These are phyloP conservation scores for Paraplagusia blochii DNA, from an alignment of 2,113 vertebrate genomes.

Conservation along the genomic window DNA sequence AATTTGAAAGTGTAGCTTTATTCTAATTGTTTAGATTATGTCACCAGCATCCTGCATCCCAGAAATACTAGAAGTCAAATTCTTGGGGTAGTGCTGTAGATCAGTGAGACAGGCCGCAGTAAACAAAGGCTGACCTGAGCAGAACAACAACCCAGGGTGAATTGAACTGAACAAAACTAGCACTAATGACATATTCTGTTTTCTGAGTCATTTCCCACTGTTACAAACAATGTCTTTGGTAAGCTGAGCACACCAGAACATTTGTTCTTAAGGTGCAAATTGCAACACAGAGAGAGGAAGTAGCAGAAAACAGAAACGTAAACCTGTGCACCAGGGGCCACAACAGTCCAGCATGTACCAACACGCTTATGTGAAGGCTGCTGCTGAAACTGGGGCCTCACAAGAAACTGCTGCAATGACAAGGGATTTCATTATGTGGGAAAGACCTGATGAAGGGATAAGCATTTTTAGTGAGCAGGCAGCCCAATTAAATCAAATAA, in stretches of 20 bases:
- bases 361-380: conserved; percentile 34
- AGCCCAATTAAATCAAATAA: not conserved
- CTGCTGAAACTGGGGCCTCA: conserved; percentile 3
- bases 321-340: conserved; percentile 3
- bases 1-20: too few relatives aligned
- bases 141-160: too few relatives aligned
- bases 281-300: not conserved
- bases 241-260: fast-evolving
- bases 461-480: not conserved
- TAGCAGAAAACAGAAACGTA: conserved; percentile 20
- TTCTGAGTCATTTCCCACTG: too few relatives aligned
- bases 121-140: too few relatives aligned
- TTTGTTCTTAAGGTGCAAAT: not conserved
- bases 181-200: too few relatives aligned
- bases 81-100: too few relatives aligned
- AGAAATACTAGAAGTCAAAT: too few relatives aligned
- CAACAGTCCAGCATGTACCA: conserved; percentile 33
- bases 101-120: too few relatives aligned
- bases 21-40: too few relatives aligned
- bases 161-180: too few relatives aligned
- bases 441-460: not conserved
- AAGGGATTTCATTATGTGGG: too few relatives aligned
- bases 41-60: too few relatives aligned
- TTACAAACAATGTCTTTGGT: not conserved
- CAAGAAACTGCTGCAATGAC: not conserved